Evolutionary conservation across 1,140 invertebrate genomes (phyloP).

Genomic region (Micrasema longulum): DNA sequence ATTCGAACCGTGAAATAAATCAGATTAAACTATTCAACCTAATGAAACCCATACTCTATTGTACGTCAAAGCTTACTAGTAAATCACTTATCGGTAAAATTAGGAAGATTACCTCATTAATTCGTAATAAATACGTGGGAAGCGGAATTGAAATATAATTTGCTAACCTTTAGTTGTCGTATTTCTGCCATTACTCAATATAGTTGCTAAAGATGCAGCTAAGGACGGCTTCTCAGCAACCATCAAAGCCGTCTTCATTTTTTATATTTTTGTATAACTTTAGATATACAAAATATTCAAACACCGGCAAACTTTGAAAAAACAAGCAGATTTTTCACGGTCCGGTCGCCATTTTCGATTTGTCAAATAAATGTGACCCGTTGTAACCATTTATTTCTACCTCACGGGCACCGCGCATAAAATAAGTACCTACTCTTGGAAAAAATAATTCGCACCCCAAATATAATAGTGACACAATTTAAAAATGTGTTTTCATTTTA

Average conservation of each 20-base stretch:
- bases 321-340: background rate
- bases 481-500: too few relatives aligned
- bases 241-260: conserved; percentile 95
- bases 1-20: background rate
- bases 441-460: too few relatives aligned
- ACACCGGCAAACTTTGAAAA: conserved; percentile 12
- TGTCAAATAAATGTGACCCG: conserved; percentile 21
- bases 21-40: background rate
- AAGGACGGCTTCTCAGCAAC: conserved; percentile 99
- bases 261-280: conserved; percentile 14
- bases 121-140: conserved; percentile 1
- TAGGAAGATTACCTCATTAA: background rate
- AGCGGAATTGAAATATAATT: conserved; percentile 3
- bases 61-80: background rate
- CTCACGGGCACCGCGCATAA: too few relatives aligned
- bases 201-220: conserved; percentile 93
- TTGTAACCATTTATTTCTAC: too few relatives aligned
- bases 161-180: conserved; percentile 82
- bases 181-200: conserved; percentile 90
- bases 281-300: conserved; percentile 9
- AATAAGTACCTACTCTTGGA: too few relatives aligned
- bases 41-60: background rate
- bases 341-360: conserved; percentile 8
- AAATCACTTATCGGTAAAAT: background rate
- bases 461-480: too few relatives aligned